These are phyloP conservation scores for Nylanderia fulva DNA, from an alignment of 1,140 invertebrate genomes.

Conservation along the genomic window DNA sequence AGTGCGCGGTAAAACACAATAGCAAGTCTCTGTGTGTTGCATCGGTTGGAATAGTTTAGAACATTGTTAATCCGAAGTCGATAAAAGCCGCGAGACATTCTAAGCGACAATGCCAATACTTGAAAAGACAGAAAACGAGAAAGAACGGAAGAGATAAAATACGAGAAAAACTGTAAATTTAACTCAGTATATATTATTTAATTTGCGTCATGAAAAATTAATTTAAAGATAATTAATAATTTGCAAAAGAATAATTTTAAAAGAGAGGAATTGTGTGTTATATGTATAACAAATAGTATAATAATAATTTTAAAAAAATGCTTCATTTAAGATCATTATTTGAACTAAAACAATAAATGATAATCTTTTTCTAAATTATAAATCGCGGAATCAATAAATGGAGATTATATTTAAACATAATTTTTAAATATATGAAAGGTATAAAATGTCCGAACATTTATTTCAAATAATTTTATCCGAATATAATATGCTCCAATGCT, in stretches of 20 bases:
- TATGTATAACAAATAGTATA: not conserved
- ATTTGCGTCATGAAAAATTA: not conserved
- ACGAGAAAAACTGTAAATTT: not conserved
- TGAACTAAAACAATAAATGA: not conserved
- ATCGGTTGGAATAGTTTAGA: slow-evolving; percentile 70
- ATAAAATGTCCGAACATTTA: not conserved
- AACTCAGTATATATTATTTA: not conserved
- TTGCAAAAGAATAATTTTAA: not conserved
- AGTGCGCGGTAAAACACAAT: slow-evolving; percentile 67
- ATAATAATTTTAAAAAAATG: not conserved
- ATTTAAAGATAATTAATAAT: not conserved
- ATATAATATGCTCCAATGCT: not conserved
- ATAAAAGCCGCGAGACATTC: slow-evolving; percentile 64
- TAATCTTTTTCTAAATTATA: not conserved
- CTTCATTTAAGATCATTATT: not conserved
- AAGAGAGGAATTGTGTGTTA: not conserved
- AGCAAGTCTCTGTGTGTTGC: slow-evolving; percentile 55
- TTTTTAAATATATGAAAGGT: not conserved
- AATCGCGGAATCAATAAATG: not conserved
- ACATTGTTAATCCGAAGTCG: slow-evolving; percentile 72
- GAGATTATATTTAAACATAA: not conserved
- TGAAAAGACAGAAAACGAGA: slow-evolving; percentile 38
- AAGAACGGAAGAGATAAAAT: not conserved
- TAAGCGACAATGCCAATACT: slow-evolving; percentile 46
- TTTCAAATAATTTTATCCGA: slow-evolving; percentile 3